Base-by-base conservation (phyloP, 23 tunicate species). In the Trididemnum miniatum region DNA sequence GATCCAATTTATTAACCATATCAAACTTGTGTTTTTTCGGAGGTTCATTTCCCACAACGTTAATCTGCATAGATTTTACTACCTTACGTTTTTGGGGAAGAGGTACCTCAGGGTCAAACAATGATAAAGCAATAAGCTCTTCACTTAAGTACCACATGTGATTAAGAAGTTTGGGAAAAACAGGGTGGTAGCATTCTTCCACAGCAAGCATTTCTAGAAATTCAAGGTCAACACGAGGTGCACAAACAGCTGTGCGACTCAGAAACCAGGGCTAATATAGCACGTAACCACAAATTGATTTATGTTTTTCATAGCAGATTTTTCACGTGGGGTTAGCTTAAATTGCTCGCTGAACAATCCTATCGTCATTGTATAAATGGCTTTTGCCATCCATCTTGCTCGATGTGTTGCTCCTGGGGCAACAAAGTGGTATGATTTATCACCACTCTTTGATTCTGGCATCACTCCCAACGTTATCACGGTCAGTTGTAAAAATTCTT, bases 241-340 rank as follows among this genome's bases (percentile, higher is more conserved):
- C 76, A 7, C 23, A 18, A 7, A 49, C 57, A 69, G 38, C 76
- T 4, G 23, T 23, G 4, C 28, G 69, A 23, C 69, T 18, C 25
- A 23, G 4, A 23, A 62, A 62, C 69, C 69, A 69, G 18, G 76
- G 23, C 39, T 69, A 69, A 69, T 32, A 69, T 69, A 69, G 9
- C 15, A 7, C 39, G 4, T 31, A 2, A 69, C n/a, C 7, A 12
- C 76, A 69, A 69, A 69, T 5, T 7, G 20, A n/a, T n/a, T 7
- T 12, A 69, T 31, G 9, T 30, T 20, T 34, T 31, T 32, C 2
- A 69, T 15, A 12, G 23, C 76, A 31, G 20, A 7, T 12, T 34
- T 7, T 69, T 69, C 76, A 2, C 32, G 18, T 7, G 39, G 15
- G 3, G 76, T 69, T 5, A 69, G 76, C 23, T 69, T 69, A n/a